Evolutionary conservation across 2,113 vertebrate genomes (phyloP).

Genomic region (Hepsetus odoe): DNA sequence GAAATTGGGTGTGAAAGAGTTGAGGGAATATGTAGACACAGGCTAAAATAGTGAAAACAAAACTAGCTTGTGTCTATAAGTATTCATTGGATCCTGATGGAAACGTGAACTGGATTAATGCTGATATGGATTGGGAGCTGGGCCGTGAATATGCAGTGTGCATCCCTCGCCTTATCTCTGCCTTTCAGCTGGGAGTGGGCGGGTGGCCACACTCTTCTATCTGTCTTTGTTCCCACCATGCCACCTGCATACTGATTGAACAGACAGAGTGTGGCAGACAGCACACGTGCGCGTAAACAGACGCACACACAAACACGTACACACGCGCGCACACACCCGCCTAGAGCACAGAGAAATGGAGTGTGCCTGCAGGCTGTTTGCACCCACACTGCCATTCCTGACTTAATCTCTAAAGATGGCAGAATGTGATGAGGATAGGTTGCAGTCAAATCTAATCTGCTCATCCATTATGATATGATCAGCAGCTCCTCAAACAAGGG

Average conservation of each 20-base stretch:
- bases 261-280: conserved; percentile 49
- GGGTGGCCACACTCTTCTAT: conserved; percentile 50
- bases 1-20: background rate
- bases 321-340: conserved; percentile 4
- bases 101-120: conserved; percentile 41
- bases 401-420: conserved; percentile 42
- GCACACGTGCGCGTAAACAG: conserved; percentile 44
- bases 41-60: background rate
- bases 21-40: background rate
- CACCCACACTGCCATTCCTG: conserved; percentile 39
- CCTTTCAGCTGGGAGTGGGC: conserved; percentile 58
- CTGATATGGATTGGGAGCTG: conserved; percentile 41
- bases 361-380: conserved; percentile 46
- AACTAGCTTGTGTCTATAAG: background rate
- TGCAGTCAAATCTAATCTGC: conserved; percentile 34
- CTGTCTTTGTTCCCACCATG: conserved; percentile 52
- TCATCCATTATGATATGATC: conserved; percentile 22
- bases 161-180: conserved; percentile 58
- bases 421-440: conserved; percentile 27
- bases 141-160: conserved; percentile 35
- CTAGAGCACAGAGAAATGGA: conserved; percentile 27
- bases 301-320: conserved; percentile 11
- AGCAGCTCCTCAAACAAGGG: conserved; percentile 19
- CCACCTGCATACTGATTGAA: conserved; percentile 68
- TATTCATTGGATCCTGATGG: conserved; percentile 18